Evolutionary conservation across 2,888 invertebrate genomes (phyloP), one percentile per base, ranked within the genome.

Genomic region (Andrena trimmerana): DNA sequence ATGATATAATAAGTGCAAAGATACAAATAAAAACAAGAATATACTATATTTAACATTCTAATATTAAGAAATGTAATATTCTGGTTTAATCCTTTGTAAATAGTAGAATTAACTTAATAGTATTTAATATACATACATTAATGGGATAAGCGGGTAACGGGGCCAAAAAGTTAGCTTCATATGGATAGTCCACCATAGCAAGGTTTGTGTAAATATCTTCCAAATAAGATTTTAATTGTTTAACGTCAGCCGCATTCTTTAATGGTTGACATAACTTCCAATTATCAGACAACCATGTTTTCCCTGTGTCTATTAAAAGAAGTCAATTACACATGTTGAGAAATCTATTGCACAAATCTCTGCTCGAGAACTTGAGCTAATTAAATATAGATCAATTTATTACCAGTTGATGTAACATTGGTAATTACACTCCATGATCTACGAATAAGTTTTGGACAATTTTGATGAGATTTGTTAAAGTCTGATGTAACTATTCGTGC

Each of bases 151-250:
- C 98, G 0, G 99, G 99, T 31, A 99, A 92, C 0, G 97, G 96
- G 66, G 96, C 95, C 68, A 99, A 94, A 93, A 99, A 99, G 90
- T 96, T 96, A 0, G 97, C 96, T 0, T 97, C 94, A 93, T 99
- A 99, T 0, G 99, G 99, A 94, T 99, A 99, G 94, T 99, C 97
- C 20, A 97, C 97, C 99, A 99, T 99, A 0, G 98, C 99, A 84
- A 99, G 94, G 90, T 97, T 97, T 8, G 95, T 96, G 93, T 97
- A 98, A 86, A 97, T 95, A 81, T 96, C 96, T 48, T 94, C 92
- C 2, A 99, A 94, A 95, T 97, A 99, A 57, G 96, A 95, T 84
- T 97, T 95, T 16, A 99, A 94, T 0, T 88, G 89, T 0, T 94
- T 90, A 0, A 96, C 91, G 89, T 97, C 96, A 0, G 94, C 94